Base-by-base conservation (phyloP, 2,888 invertebrate genomes). In the Bombylius discolor region DNA sequence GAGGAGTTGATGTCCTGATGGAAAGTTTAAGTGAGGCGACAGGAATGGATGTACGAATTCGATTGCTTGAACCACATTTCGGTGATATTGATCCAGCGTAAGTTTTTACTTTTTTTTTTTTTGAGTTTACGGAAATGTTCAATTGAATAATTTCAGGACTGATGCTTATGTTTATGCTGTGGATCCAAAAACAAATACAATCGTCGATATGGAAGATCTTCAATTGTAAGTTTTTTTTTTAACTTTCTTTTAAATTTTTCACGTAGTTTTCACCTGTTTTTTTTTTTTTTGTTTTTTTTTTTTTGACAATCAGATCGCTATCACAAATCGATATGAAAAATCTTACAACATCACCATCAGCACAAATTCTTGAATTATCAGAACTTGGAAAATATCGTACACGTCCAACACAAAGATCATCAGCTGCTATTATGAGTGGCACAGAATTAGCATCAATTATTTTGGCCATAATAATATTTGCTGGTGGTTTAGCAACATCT, bases 101-200 rank as follows among this genome's bases (percentile, higher is more conserved):
- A 69, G 71, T 70, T 42, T 9, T 13, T 34, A 46, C 48, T 13
- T 52, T 44, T 46, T 4, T 52, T n/a, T 36, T 14, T 39, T 47
- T 42, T 23, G 36, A 51, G 52, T 31, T 49, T 60, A 60, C 23
- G 3, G 23, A 23, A 23, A 23, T 2, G 2, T 23, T 23, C 23
- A 23, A 23, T 23, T 23, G 3, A 23, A 23, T 23, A 56, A 58
- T 79, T 79, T 61, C 76, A 89, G 90, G 52, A 91, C 91, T 33
- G 89, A 91, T 65, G 80, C 91, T 75, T 90, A 88, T 65, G 78
- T 92, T 57, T 92, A 91, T 67, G 91, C 87, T 4, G 85, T 92
- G 31, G 89, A 91, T 74, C 87, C 87, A 1, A 77, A 84, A 62
- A 81, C 87, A 6, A 91, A 91, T 67, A 81, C 86, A 0, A 83